Base-by-base conservation (phyloP, 2,113 vertebrate species). In the Scortum barcoo region DNA sequence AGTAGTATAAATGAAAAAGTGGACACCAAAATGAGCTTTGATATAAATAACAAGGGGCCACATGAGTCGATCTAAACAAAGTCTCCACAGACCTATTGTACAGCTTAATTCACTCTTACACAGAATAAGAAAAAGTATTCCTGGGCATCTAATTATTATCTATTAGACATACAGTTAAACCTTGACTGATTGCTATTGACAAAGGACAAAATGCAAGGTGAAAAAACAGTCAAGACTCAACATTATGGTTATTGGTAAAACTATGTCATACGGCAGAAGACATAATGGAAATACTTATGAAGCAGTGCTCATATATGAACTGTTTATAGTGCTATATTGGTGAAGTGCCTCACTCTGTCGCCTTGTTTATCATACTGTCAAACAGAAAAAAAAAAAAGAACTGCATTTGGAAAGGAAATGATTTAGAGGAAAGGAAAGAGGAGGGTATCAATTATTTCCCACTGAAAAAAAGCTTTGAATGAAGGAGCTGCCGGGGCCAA, bases 401-500 rank as follows among this genome's bases (percentile, higher is more conserved):
- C 38, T 76, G 68, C 68, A 40, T 84, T 84, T 66, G 62, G 36
- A 85, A 69, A 78, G 84, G 66, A 90, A 89, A 91, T 93, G 76
- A 91, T 91, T 87, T 80, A 87, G 69, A 85, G 72, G 80, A 89
- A 81, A 60, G 42, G 61, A 85, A 78, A 67, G 70, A 50, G 40
- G 67, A n/a, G 75, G 76, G 62, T 85, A 93, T 93, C 91, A 93
- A 92, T 94, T 93, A 93, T 92, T 88, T 73, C 74, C 50, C 22
- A 30, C 84, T 88, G 91, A 81, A 88, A 81, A 81, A 84, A 88
- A 84, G 88, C 89, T 68, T 89, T 72, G 85, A 92, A 94, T 90
- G 85, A 93, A 89, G 78, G 84, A 92, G 88, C 83, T 91, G 86
- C 81, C 16, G 76, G 86, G 94, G 93, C 91, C 92, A 95, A 94